Evolutionary conservation across 2,797 vertebrate species (phyloP), one percentile per base, ranked within the genome.

Genomic region (Kryptolebias ocellatus): DNA sequence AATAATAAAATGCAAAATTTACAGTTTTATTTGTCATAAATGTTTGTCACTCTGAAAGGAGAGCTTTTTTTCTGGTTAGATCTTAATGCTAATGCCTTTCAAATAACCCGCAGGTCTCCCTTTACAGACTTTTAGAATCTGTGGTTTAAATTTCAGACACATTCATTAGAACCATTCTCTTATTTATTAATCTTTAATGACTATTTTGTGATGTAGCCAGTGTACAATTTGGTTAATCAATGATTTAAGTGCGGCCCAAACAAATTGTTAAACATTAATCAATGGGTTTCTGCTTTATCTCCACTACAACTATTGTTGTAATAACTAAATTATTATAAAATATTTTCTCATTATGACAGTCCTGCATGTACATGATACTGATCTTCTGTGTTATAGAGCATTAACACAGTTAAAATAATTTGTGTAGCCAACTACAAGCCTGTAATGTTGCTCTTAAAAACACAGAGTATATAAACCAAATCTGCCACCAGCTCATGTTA

Each of bases 201-300:
- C 57, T 76, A 24, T 54, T 64, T 79, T 52, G 64, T 55, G 24
- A 68, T 49, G 44, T 42, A 67, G 46, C 16, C 10, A 37, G 12
- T 10, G 3, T 1, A 17, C 18, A 49, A 53, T 71, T 44, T 60
- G 44, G 53, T 59, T 73, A 50, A 72, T 74, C 5, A 83, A 64
- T 74, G 55, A 84, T 52, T 80, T 3, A 67, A 58, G 39, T 17
- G 11, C 64, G 29, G 60, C 53, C 2, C 54, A 67, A 76, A 78
- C 65, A 70, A 67, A 39, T 14, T 0, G 47, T 75, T 79, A 73
- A 71, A 31, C 49, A 70, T 83, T 69, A 73, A 79, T 62, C 24
- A 55, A 46, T 14, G 18, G 18, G 3, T 29, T n/a, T 52, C 5
- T 52, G 46, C 34, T 15, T 53, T 42, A 55, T 18, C 18, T 63